Evolutionary conservation across 2,888 invertebrate genomes (phyloP).

Genomic region (Ischnura elegans): DNA sequence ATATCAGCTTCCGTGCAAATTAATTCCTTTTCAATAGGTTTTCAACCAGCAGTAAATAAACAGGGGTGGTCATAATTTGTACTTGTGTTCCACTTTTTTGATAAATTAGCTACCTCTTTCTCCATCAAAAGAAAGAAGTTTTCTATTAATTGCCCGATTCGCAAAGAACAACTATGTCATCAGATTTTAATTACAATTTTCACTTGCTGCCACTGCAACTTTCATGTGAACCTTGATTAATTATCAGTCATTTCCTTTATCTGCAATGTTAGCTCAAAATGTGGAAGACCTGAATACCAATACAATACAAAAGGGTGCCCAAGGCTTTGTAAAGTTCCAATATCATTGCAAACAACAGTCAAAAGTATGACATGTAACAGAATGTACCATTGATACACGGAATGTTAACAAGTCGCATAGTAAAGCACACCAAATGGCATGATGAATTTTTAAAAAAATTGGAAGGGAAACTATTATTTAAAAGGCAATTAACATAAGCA

Average conservation of each 20-base stretch:
- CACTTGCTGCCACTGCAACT: constrained; percentile 14
- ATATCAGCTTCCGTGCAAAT: neutral
- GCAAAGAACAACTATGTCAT: constrained; percentile 1
- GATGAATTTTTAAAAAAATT: neutral
- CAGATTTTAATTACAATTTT: constrained; percentile 1
- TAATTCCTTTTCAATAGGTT: neutral
- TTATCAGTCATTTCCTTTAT: constrained; percentile 28
- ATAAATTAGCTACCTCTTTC: constrained; percentile 4
- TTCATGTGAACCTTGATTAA: constrained; percentile 23
- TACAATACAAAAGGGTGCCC: constrained; percentile 44
- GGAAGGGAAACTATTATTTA: neutral
- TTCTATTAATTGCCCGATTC: neutral
- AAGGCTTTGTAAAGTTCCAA: constrained; percentile 39
- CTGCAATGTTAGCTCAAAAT: constrained; percentile 56
- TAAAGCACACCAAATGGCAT: neutral
- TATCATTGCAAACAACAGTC: constrained; percentile 17
- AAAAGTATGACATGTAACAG: constrained; percentile 10
- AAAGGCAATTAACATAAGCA: constrained; percentile 19
- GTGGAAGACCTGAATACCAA: constrained; percentile 60
- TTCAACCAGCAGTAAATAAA: neutral
- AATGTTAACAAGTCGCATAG: neutral
- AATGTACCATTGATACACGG: neutral
- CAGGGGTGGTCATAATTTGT: constrained; percentile 3
- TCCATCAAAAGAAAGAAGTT: constrained; percentile 20
- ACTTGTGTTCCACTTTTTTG: constrained; percentile 4